A percentile compares a stretch with the other conserved stretches of the same genome.
Conservation (phyloP, 37 sponge, comb jelly and placozoan genomes). For the Geodia barretti region DNA sequence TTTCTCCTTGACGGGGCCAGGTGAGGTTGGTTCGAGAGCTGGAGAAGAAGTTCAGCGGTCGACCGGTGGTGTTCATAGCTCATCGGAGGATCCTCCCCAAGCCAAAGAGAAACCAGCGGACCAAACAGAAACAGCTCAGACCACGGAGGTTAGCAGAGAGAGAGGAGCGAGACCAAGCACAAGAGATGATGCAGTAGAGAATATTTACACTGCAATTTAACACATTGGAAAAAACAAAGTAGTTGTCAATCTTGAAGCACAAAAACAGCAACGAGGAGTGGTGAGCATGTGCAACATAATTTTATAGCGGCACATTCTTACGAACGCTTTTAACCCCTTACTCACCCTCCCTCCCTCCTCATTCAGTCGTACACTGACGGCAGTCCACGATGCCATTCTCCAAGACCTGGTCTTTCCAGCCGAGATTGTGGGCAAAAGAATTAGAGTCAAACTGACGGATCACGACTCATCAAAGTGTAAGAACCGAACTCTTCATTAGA, state of each 20-base stretch:
- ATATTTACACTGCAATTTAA: too few relatives aligned
- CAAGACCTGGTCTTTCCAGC: slow-evolving; percentile 97
- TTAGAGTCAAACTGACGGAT: slow-evolving; percentile 86
- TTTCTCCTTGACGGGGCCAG: too few relatives aligned
- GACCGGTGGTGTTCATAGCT: slow-evolving; percentile 93
- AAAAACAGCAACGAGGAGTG: too few relatives aligned
- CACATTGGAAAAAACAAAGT: too few relatives aligned
- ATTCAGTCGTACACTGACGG: slow-evolving; percentile 93
- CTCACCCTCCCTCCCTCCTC: neutral
- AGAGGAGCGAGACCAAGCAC: too few relatives aligned
- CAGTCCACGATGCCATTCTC: slow-evolving; percentile 93
- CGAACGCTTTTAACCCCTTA: too few relatives aligned
- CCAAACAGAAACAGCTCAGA: slow-evolving; percentile 88
- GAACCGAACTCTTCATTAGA: too few relatives aligned
- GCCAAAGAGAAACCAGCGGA: slow-evolving; percentile 85
- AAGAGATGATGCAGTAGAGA: too few relatives aligned
- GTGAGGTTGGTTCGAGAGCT: slow-evolving; percentile 88
- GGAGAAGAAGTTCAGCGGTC: slow-evolving; percentile 97
- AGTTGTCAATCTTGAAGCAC: too few relatives aligned
- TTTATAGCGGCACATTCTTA: too few relatives aligned
- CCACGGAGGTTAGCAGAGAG: slow-evolving; percentile 77
- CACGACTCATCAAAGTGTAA: slow-evolving; percentile 87
- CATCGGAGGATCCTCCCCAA: slow-evolving; percentile 90
- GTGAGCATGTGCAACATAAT: too few relatives aligned
- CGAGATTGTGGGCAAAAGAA: slow-evolving; percentile 96